Conservation (phyloP, 2,888 invertebrate species). For the Dasypogon diadema region DNA sequence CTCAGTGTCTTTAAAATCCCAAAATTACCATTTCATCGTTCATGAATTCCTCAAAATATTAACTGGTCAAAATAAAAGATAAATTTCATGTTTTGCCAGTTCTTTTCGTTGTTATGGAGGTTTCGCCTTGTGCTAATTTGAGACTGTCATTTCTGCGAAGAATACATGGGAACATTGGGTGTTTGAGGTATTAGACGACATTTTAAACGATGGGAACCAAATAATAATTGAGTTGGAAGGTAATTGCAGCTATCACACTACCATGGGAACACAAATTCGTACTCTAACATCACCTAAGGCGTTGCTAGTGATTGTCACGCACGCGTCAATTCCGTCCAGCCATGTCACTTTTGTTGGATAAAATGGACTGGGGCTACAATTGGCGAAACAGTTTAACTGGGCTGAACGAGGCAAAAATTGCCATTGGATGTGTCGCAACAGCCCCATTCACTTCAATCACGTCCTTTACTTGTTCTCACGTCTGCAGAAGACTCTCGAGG, state of each 20-base stretch:
- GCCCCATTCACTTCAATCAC: conserved; percentile 30
- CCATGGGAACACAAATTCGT: conserved; percentile 27
- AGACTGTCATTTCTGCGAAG: no score
- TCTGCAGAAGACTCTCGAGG: conserved; percentile 35
- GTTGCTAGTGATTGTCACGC: conserved; percentile 55
- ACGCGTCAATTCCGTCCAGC: conserved; percentile 53
- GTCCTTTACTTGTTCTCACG: conserved; percentile 46
- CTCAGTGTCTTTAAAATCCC: no score
- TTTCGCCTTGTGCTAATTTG: no score
- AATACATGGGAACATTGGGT: conserved; percentile 21
- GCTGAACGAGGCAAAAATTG: conserved; percentile 23
- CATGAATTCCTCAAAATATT: no score
- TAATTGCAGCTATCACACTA: conserved; percentile 30
- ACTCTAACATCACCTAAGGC: conserved; percentile 53
- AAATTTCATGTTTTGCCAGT: neutral
- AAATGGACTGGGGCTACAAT: conserved; percentile 14
- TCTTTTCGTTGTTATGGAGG: no score
- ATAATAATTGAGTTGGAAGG: conserved; percentile 21
- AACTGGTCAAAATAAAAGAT: neutral
- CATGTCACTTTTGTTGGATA: conserved; percentile 35
- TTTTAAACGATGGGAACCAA: conserved; percentile 44
- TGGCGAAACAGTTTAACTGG: conserved; percentile 16
- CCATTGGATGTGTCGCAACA: conserved; percentile 48
- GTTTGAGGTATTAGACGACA: conserved; percentile 39
- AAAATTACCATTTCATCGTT: no score